Evolutionary conservation across 2,888 invertebrate genomes (phyloP), one percentile per base, ranked within the genome.

Genomic region (Clanis bilineata): DNA sequence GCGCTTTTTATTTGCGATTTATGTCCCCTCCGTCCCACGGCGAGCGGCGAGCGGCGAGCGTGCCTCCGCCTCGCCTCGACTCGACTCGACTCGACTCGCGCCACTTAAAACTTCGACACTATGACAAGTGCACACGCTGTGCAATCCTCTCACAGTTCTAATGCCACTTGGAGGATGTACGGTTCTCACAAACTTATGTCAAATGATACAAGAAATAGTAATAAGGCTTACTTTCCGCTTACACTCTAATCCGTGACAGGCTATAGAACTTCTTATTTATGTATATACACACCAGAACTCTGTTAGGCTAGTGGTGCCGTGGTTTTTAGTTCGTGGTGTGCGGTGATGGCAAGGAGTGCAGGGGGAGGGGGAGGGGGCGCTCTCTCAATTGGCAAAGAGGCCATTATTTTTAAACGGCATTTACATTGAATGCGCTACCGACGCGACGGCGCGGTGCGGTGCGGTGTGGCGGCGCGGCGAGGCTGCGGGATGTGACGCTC

Each of bases 401-500:
- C 83, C 88, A 86, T 87, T 83, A 86, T 83, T 85, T 80, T 79
- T 71, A 73, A 77, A 74, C 70, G 81, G 71, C 86, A 90, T 90
- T 90, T 86, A 87, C 90, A 90, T 90, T 90, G 90, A 90, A 90
- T 90, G 90, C 83, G 68, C 75, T 61, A 44, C 71, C 69, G 76
- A 74, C 73, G 71, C 74, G 71, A 9, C 21, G 32, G 12, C 6
- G 21, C 43, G 43, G 22, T 15, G 3, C 15, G 15, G 32, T 7
- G 18, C 25, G 3, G 23, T 15, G 32, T 7, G 18, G 10, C 47
- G 36, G 32, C 38, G n/a, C n/a, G n/a, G n/a, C n/a, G n/a, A n/a
- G 41, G 54, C 18, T 70, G 71, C 78, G 77, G 69, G 82, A 79
- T 77, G 81, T 78, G 70, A 72, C 74, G 70, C 77, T 77, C 86